phyloP scores from a whole-genome alignment of 2,113 vertebrate species.

The Aix galericulata region DNA sequence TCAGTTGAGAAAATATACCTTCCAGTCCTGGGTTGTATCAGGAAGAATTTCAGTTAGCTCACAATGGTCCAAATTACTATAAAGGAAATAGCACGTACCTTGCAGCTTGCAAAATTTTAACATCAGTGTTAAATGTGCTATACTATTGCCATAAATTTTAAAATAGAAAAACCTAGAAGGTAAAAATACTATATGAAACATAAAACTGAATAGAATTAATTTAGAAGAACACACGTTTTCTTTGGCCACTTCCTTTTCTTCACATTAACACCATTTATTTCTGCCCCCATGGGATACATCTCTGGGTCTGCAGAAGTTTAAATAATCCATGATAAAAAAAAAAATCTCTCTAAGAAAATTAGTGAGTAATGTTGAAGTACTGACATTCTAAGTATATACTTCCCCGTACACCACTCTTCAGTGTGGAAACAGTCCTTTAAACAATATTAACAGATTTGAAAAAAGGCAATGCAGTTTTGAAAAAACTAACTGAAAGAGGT shows the following conservation, averaged over 20 bases:
- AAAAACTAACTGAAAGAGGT: neutral
- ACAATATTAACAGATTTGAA: neutral
- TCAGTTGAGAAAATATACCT: neutral
- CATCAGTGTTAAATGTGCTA: neutral
- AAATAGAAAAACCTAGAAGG: neutral
- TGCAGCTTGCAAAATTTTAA: neutral
- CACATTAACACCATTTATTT: neutral
- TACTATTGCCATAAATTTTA: neutral
- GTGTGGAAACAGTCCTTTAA: neutral
- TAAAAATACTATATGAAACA: neutral
- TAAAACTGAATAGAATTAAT: neutral
- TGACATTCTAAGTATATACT: neutral
- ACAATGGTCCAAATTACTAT: neutral
- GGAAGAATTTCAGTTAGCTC: neutral
- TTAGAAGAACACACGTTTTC: neutral
- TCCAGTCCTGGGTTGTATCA: neutral
- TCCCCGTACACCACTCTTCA: neutral
- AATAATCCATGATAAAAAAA: neutral
- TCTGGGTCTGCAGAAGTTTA: neutral
- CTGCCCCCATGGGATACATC: neutral
- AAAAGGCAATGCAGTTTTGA: neutral
- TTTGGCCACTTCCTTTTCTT: neutral
- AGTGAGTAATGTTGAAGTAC: accelerated
- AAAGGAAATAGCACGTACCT: neutral
- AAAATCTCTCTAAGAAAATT: neutral